A percentile compares a stretch with the other conserved stretches of the same genome.
These are phyloP conservation scores for Calcarius ornatus DNA, from an alignment of 2,113 vertebrate species.

Conservation along the genomic window DNA sequence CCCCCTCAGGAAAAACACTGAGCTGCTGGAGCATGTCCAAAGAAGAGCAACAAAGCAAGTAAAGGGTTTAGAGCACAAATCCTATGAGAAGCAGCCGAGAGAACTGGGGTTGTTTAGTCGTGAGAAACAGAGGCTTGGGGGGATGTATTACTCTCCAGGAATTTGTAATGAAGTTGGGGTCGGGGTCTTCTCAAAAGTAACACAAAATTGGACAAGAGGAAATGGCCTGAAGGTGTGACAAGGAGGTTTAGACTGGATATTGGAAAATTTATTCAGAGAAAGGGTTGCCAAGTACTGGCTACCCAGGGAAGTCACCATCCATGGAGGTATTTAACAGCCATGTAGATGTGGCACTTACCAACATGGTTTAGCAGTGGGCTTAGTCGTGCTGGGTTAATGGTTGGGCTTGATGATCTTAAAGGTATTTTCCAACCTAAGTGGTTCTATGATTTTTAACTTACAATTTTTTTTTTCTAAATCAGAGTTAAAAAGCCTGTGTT, in stretches of 20 bases:
- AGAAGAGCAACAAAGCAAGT: neutral
- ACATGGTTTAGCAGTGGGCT: neutral
- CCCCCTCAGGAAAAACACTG: neutral
- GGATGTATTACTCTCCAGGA: neutral
- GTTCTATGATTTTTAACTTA: neutral
- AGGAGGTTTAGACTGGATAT: neutral
- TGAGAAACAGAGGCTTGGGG: neutral
- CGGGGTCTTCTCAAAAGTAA: neutral
- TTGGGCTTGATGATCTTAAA: neutral
- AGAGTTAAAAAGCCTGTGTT: neutral
- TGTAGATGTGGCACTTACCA: neutral
- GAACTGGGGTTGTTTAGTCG: neutral
- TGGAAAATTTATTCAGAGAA: neutral
- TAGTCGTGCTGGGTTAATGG: neutral
- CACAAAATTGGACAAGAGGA: fast-evolving
- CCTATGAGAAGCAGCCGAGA: neutral
- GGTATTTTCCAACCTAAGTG: neutral
- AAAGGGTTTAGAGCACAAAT: neutral
- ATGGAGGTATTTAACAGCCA: neutral
- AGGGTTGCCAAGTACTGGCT: neutral
- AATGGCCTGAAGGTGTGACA: neutral
- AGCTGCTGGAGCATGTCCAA: neutral
- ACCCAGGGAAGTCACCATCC: neutral
- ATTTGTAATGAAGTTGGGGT: neutral
- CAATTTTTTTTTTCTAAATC: neutral